Percentiles rank a stretch among this genome's conserved stretches.
Conservation (phyloP, 2,113 vertebrate genomes). For the Coracopsis vasa region DNA sequence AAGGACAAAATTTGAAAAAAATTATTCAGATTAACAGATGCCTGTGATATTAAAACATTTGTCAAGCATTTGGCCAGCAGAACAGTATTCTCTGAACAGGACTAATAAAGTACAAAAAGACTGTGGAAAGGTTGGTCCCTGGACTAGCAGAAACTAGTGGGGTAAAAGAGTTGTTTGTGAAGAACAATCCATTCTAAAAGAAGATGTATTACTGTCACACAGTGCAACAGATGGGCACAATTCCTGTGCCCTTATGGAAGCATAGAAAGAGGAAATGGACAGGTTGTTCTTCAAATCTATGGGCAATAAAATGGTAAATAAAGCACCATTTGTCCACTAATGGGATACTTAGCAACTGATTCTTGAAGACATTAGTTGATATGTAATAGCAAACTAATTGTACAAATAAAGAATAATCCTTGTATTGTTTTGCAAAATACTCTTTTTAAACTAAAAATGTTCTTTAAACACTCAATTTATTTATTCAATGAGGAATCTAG, state of each 20-base stretch:
- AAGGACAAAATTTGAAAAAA: neutral
- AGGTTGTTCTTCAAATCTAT: neutral
- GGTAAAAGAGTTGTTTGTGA: neutral
- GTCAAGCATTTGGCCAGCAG: neutral
- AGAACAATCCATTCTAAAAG: neutral
- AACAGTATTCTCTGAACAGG: neutral
- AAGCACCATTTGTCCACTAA: neutral
- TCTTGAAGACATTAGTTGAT: neutral
- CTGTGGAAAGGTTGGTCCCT: rapidly evolving
- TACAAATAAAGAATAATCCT: neutral
- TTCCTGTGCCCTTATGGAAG: neutral
- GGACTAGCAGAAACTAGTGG: neutral
- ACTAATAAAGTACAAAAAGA: neutral
- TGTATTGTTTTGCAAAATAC: neutral
- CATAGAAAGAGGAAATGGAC: neutral
- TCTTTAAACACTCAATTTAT: neutral
- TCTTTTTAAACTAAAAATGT: neutral
- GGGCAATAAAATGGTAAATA: neutral
- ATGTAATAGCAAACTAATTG: neutral
- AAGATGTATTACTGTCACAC: neutral
- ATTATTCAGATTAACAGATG: neutral
- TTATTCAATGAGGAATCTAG: neutral
- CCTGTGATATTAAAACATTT: neutral
- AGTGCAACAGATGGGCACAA: neutral
- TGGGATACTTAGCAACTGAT: neutral